Evolutionary conservation across 37 sponge, comb jelly and placozoan genomes (phyloP).

Genomic region (Cladorhizidae sp.): DNA sequence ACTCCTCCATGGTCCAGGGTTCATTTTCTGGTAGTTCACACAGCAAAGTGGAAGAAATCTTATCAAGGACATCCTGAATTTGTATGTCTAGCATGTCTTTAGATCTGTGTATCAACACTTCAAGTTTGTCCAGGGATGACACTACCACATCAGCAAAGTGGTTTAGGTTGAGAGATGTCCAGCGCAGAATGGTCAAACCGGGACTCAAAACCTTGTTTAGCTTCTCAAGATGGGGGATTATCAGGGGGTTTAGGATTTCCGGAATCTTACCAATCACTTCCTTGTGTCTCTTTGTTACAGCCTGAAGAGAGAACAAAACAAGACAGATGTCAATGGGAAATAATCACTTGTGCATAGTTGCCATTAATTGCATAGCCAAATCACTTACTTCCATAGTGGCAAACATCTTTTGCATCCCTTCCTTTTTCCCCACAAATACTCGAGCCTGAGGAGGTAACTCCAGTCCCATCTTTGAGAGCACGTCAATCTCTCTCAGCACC

Average conservation of each 20-base stretch:
- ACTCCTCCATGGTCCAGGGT: conserved; percentile 54
- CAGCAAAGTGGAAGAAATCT: conserved; percentile 60
- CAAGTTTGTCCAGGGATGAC: conserved; percentile 64
- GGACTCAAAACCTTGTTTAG: conserved; percentile 87
- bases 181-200: conserved; percentile 81
- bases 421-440: not conserved
- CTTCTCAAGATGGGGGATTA: conserved; percentile 78
- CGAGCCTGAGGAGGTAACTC: conserved; percentile 73
- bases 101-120: conserved; percentile 72
- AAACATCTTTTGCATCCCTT: conserved; percentile 26
- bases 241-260: conserved; percentile 64
- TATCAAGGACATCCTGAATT: conserved; percentile 64
- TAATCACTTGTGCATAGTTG: too few relatives aligned
- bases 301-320: conserved; percentile 21
- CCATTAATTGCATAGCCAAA: too few relatives aligned
- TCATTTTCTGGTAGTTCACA: conserved; percentile 79
- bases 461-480: conserved; percentile 74
- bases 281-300: conserved; percentile 58
- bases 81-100: conserved; percentile 63
- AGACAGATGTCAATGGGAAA: too few relatives aligned
- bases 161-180: conserved; percentile 89
- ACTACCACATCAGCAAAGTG: conserved; percentile 56
- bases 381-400: conserved; percentile 6
- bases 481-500: conserved; percentile 85
- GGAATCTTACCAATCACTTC: conserved; percentile 73